These are phyloP conservation scores for Heliopora coerulea DNA, from an alignment of 92 coral and sea anemone genomes.

Conservation along the genomic window DNA sequence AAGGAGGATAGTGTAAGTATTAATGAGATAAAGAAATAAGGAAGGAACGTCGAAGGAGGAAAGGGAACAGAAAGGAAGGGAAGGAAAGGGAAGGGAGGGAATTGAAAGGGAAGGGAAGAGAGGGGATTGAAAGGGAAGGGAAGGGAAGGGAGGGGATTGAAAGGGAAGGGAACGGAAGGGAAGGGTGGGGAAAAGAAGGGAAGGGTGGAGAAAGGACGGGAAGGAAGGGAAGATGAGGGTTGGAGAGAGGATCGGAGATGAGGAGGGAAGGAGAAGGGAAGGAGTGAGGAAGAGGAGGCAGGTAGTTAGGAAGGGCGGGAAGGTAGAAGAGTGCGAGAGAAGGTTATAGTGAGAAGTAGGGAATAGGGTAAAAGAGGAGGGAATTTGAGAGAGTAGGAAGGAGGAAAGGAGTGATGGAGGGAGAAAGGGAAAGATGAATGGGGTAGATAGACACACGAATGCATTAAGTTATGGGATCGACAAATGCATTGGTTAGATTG, in stretches of 20 bases:
- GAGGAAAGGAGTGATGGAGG: neutral
- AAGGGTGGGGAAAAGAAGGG: conserved; percentile 31
- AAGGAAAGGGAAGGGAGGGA: neutral
- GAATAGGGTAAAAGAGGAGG: neutral
- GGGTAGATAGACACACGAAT: no score
- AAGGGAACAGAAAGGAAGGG: neutral
- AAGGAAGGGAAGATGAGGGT: no score
- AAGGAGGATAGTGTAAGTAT: neutral
- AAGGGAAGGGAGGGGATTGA: neutral
- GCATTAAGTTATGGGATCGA: no score
- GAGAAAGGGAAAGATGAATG: no score
- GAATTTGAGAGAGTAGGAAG: neutral
- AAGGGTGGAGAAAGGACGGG: conserved; percentile 36
- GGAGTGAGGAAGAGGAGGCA: no score
- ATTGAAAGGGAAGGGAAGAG: neutral
- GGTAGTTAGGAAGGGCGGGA: conserved; percentile 7
- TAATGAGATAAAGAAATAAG: neutral
- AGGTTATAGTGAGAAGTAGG: conserved; percentile 2
- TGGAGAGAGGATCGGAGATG: no score
- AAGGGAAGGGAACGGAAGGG: conserved; percentile 41
- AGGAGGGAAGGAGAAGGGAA: no score
- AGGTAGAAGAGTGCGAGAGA: neutral
- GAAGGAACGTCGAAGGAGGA: neutral
- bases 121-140: no score
- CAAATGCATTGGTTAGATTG: no score